Percentiles rank a stretch among this genome's conserved stretches.
These are phyloP conservation scores for Turnix velox DNA, from an alignment of 2,113 vertebrate species.

Conservation along the genomic window DNA sequence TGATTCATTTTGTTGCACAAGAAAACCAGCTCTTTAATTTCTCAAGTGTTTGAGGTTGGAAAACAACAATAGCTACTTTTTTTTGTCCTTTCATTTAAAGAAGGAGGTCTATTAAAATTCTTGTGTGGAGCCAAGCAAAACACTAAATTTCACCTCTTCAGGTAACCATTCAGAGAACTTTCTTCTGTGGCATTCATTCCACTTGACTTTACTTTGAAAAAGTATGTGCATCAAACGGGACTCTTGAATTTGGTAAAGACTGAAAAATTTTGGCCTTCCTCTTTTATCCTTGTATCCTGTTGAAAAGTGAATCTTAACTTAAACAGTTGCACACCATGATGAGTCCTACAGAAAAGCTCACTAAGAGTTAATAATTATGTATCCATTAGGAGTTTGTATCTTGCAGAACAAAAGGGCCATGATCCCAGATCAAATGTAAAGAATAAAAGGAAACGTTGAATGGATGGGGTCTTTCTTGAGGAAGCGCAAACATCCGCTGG, in stretches of 20 bases:
- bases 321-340: background rate
- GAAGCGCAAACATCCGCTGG: background rate
- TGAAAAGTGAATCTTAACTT: background rate
- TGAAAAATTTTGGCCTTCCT: background rate
- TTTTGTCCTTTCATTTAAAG: background rate
- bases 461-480: background rate
- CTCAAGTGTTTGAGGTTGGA: background rate
- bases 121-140: background rate
- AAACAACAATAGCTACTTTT: background rate
- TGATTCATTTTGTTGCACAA: background rate
- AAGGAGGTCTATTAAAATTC: background rate
- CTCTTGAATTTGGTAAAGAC: background rate
- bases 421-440: background rate
- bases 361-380: background rate
- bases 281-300: background rate
- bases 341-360: background rate
- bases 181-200: background rate
- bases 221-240: background rate
- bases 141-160: background rate
- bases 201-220: background rate
- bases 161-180: background rate
- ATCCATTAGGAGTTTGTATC: background rate
- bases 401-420: background rate
- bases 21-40: background rate
- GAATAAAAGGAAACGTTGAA: slow-evolving; percentile 1